These are phyloP conservation scores for Eupithecia abbreviata DNA, from an alignment of 2,888 invertebrate genomes.

Conservation along the genomic window DNA sequence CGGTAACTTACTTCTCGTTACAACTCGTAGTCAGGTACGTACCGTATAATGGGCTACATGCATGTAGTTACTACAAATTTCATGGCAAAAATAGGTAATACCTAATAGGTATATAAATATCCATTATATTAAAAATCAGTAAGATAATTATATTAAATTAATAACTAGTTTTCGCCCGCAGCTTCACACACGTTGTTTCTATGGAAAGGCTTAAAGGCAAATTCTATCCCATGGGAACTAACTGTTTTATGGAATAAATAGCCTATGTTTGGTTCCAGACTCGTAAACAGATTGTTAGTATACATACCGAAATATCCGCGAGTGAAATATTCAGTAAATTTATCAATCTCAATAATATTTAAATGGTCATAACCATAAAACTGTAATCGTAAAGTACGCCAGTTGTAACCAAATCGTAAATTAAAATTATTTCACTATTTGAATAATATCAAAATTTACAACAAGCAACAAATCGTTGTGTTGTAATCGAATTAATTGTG, in stretches of 20 bases:
- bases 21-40: background rate
- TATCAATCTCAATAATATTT: slow-evolving; percentile 8
- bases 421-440: slow-evolving; percentile 55
- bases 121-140: no score
- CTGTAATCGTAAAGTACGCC: slow-evolving; percentile 68
- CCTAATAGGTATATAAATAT: no score
- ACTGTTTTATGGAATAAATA: no score
- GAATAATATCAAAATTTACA: slow-evolving; percentile 69
- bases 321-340: background rate
- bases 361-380: slow-evolving; percentile 51
- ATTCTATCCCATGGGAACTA: no score
- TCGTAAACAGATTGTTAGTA: background rate
- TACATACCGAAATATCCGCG: background rate
- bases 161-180: no score
- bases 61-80: background rate
- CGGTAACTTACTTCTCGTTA: background rate
- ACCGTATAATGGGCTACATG: background rate
- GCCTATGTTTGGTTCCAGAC: no score
- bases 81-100: background rate
- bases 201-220: no score
- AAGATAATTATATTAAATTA: no score
- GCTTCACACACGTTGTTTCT: no score
- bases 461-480: slow-evolving; percentile 78
- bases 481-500: slow-evolving; percentile 72
- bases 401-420: slow-evolving; percentile 75